Evolutionary conservation across 2,797 vertebrate species (phyloP).

Genomic region (Zenarchopterus dispar): DNA sequence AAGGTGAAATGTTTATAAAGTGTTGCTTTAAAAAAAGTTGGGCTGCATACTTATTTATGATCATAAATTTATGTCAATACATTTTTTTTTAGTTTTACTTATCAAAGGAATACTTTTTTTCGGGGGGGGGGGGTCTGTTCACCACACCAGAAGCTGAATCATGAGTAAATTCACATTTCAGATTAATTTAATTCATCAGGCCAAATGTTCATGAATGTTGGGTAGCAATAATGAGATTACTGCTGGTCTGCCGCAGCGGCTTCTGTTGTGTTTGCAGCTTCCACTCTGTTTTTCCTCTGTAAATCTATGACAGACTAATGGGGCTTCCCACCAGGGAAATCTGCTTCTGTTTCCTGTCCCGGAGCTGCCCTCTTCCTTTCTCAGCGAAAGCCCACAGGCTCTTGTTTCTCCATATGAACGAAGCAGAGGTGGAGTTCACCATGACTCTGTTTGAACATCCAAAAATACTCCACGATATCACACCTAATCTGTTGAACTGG

Average conservation of each 20-base stretch:
- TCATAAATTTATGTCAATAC: no score
- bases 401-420: slow-evolving; percentile 34
- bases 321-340: slow-evolving; percentile 68
- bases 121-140: background rate
- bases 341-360: slow-evolving; percentile 70
- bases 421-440: slow-evolving; percentile 49
- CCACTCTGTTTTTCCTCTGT: slow-evolving; percentile 63
- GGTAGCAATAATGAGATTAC: slow-evolving; percentile 34
- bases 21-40: no score
- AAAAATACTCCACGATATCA: slow-evolving; percentile 42
- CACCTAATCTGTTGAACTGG: slow-evolving; percentile 36
- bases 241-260: slow-evolving; percentile 30
- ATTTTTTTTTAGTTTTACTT: background rate
- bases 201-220: slow-evolving; percentile 20
- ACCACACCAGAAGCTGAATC: background rate
- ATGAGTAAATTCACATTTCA: slow-evolving; percentile 6
- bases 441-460: slow-evolving; percentile 50
- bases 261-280: slow-evolving; percentile 43
- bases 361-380: slow-evolving; percentile 69
- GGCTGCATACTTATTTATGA: no score
- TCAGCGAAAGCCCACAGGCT: slow-evolving; percentile 53
- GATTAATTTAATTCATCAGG: slow-evolving; percentile 1
- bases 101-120: background rate
- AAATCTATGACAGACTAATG: slow-evolving; percentile 63
- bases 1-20: no score